Evolutionary conservation across 2,888 invertebrate genomes (phyloP).

Genomic region (Torymus auratus): DNA sequence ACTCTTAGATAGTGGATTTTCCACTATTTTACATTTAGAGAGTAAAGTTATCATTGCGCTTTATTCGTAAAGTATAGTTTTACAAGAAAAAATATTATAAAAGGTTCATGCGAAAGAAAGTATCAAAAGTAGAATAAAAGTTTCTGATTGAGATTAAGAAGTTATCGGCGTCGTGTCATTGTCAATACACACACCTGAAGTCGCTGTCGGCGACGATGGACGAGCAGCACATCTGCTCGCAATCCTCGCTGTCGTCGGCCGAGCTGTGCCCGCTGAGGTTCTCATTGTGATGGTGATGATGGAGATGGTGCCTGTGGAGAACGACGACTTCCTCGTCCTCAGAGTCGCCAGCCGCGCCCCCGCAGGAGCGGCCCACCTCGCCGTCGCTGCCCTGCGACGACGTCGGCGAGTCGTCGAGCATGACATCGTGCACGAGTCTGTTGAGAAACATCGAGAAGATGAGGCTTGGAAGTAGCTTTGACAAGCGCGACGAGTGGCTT

Average conservation of each 20-base stretch:
- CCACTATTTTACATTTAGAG: too few species aligned
- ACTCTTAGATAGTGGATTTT: too few species aligned
- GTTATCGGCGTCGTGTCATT: too few species aligned
- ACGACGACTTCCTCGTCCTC: conserved; percentile 73
- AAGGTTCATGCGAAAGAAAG: too few species aligned
- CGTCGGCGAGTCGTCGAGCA: conserved; percentile 88
- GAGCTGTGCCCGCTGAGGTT: conserved; percentile 72
- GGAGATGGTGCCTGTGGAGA: conserved; percentile 66
- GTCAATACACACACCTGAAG: conserved; percentile 67
- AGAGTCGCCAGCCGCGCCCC: conserved; percentile 66
- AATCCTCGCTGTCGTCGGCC: conserved; percentile 73
- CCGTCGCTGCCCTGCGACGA: conserved; percentile 81
- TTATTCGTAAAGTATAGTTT: too few species aligned
- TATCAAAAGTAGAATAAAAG: too few species aligned
- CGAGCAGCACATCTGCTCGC: conserved; percentile 70
- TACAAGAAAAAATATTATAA: too few species aligned
- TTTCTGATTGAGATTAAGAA: too few species aligned
- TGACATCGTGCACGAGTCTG: conserved; percentile 91
- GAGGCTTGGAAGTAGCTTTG: background rate
- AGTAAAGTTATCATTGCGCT: too few species aligned
- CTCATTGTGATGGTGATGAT: conserved; percentile 50
- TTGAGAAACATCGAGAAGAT: background rate
- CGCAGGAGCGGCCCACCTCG: conserved; percentile 68
- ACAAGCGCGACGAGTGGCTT: too few species aligned
- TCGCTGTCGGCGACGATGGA: conserved; percentile 75